These are phyloP conservation scores for Chironomus striatipennis DNA, from an alignment of 1,140 invertebrate species.

Conservation along the genomic window DNA sequence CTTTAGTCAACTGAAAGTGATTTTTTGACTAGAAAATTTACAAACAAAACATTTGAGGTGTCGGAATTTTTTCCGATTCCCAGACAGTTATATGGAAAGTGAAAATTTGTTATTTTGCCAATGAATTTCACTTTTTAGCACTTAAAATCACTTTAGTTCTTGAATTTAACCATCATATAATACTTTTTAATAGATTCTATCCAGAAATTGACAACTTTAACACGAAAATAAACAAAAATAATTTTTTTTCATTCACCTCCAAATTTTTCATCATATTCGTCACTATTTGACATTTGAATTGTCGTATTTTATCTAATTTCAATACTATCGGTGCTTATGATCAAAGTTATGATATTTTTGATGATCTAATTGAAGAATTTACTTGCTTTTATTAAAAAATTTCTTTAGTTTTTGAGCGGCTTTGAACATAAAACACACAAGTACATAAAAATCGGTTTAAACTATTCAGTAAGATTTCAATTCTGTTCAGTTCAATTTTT, in stretches of 20 bases:
- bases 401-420: neutral
- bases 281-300: conserved; percentile 12
- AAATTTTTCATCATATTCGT: conserved; percentile 3
- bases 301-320: neutral
- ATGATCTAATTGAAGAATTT: neutral
- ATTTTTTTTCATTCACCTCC: neutral
- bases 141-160: neutral
- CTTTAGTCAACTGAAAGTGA: too few relatives aligned
- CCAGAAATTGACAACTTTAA: neutral
- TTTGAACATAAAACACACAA: neutral
- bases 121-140: neutral
- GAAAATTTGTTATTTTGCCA: neutral
- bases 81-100: neutral
- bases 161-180: neutral
- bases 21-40: neutral
- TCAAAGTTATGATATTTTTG: neutral
- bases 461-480: neutral
- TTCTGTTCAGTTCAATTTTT: neutral
- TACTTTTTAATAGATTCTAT: neutral
- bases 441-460: neutral
- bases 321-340: neutral
- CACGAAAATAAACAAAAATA: neutral
- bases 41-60: neutral
- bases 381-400: neutral
- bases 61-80: neutral